Evolutionary conservation across 2,888 invertebrate genomes (phyloP).

Genomic region (Malthinus flaveolus): DNA sequence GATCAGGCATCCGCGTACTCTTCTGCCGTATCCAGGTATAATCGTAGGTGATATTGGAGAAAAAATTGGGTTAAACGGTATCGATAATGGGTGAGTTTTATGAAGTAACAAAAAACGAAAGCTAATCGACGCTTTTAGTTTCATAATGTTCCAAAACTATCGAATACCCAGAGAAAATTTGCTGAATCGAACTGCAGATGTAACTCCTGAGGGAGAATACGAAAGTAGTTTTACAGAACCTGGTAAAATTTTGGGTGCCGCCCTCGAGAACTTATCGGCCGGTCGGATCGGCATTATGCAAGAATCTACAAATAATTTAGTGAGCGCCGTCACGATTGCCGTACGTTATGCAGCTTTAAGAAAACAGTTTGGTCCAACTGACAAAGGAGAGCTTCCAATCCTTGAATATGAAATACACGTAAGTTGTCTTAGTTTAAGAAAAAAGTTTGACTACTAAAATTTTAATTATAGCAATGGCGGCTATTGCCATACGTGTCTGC

Average conservation of each 20-base stretch:
- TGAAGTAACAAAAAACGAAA: background rate
- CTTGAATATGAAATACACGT: conserved; percentile 85
- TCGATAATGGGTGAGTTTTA: conserved; percentile 91
- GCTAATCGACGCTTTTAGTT: conserved; percentile 56
- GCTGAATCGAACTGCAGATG: conserved; percentile 86
- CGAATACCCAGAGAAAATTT: conserved; percentile 83
- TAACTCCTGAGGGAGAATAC: conserved; percentile 84
- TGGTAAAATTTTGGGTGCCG: conserved; percentile 80
- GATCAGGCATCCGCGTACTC: conserved; percentile 75
- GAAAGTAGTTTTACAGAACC: conserved; percentile 90
- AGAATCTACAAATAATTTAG: conserved; percentile 67
- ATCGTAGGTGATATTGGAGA: conserved; percentile 91
- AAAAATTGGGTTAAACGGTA: conserved; percentile 87
- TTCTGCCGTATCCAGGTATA: conserved; percentile 80
- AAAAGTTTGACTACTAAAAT: no score
- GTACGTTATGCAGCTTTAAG: conserved; percentile 79
- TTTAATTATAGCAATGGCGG: conserved; percentile 73
- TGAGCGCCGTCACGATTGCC: conserved; percentile 75
- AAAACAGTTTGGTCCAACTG: conserved; percentile 68
- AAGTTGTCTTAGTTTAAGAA: no score
- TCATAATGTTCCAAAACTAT: conserved; percentile 85
- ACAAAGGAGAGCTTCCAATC: conserved; percentile 69
- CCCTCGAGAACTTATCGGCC: conserved; percentile 83
- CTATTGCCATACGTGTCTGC: conserved; percentile 76
- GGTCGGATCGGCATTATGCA: conserved; percentile 77